Evolutionary conservation across 2,888 invertebrate species (phyloP).

Genomic region (Polymixis lichenea): DNA sequence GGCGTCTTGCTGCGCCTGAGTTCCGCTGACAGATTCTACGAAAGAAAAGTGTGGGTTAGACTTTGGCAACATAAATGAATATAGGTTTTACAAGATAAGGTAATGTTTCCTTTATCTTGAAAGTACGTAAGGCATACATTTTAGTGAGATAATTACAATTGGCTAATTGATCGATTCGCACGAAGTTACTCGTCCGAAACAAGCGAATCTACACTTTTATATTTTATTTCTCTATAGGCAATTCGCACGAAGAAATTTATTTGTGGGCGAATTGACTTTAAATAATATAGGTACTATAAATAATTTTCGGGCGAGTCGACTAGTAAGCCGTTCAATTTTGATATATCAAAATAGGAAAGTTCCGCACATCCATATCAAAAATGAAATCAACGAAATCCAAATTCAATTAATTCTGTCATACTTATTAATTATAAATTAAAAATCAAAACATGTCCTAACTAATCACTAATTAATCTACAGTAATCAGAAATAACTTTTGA

Average conservation of each 20-base stretch:
- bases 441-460: slow-evolving; percentile 61
- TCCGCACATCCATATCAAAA: slow-evolving; percentile 15
- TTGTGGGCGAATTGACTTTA: too few relatives aligned
- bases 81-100: not conserved
- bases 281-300: too few relatives aligned
- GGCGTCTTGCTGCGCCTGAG: slow-evolving; percentile 86
- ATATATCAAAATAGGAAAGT: not conserved
- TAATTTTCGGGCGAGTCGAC: too few relatives aligned
- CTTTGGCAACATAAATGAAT: not conserved
- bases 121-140: not conserved
- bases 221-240: too few relatives aligned
- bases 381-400: slow-evolving; percentile 21
- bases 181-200: too few relatives aligned
- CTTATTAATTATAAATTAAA: slow-evolving; percentile 51
- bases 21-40: slow-evolving; percentile 82
- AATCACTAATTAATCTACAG: slow-evolving; percentile 64
- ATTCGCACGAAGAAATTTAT: too few relatives aligned
- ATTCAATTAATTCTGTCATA: slow-evolving; percentile 23
- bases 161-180: too few relatives aligned
- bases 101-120: not conserved
- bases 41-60: slow-evolving; percentile 51
- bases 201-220: too few relatives aligned
- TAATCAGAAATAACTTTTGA: slow-evolving; percentile 58
- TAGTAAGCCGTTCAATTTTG: not conserved
- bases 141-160: not conserved